Conservation (phyloP, 2,113 vertebrate genomes). For the Rhinopomastus cyanomelas region DNA sequence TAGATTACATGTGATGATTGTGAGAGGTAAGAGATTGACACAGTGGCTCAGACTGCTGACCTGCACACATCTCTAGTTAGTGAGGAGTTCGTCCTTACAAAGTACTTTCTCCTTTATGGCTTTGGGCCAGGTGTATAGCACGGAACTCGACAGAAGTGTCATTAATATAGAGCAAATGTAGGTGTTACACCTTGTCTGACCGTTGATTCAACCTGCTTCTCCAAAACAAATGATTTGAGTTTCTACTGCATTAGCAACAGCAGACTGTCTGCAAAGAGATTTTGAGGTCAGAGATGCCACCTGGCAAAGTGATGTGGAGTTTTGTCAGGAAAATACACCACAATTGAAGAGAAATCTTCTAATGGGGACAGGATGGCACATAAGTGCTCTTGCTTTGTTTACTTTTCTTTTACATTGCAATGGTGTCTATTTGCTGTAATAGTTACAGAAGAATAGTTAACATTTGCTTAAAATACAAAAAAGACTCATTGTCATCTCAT, state of each 20-base stretch:
- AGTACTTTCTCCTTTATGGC: background rate
- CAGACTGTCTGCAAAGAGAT: conserved; percentile 31
- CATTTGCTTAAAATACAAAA: background rate
- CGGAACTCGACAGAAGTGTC: background rate
- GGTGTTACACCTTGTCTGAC: background rate
- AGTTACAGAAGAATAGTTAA: background rate
- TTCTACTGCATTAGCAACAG: background rate
- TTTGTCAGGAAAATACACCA: background rate
- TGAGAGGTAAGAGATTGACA: background rate
- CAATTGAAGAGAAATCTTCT: background rate
- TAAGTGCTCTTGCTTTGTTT: background rate
- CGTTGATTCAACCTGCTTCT: background rate
- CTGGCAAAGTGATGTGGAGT: background rate
- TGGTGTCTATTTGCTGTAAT: background rate
- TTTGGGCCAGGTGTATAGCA: background rate
- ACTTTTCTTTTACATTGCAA: background rate
- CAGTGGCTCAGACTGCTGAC: background rate
- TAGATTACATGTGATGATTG: background rate
- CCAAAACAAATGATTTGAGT: background rate
- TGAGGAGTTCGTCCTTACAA: background rate
- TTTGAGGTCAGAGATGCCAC: conserved; percentile 4
- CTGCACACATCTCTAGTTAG: background rate
- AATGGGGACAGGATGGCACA: background rate
- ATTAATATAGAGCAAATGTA: conserved; percentile 31
- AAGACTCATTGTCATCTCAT: background rate